Conservation (phyloP, 2,888 invertebrate genomes). For the Philopedon plagiatum region DNA sequence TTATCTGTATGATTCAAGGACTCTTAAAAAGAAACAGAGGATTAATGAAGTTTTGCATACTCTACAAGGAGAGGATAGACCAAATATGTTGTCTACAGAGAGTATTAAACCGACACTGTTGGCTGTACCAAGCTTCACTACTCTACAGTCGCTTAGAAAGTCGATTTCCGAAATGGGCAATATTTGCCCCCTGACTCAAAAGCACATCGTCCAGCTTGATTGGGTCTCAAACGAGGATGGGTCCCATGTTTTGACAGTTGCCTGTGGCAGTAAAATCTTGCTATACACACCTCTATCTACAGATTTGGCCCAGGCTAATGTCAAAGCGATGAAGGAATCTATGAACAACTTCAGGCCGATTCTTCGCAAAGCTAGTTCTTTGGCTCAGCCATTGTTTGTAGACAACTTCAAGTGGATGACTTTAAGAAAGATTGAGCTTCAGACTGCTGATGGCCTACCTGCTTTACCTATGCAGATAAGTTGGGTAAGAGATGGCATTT, state of each 20-base stretch:
- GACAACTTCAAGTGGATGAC: slow-evolving; percentile 99
- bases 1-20: slow-evolving; percentile 84
- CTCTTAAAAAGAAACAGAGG: slow-evolving; percentile 86
- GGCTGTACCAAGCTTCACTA: slow-evolving; percentile 93
- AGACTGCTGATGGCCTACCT: slow-evolving; percentile 95
- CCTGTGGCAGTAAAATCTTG: slow-evolving; percentile 93
- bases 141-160: slow-evolving; percentile 87
- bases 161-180: slow-evolving; percentile 94
- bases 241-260: slow-evolving; percentile 96
- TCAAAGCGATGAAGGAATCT: slow-evolving; percentile 81
- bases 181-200: slow-evolving; percentile 91
- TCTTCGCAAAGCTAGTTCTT: slow-evolving; percentile 90
- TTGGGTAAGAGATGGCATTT: slow-evolving; percentile 96
- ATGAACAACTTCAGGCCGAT: slow-evolving; percentile 88
- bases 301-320: slow-evolving; percentile 94
- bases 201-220: slow-evolving; percentile 95
- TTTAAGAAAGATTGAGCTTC: slow-evolving; percentile 88
- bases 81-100: slow-evolving; percentile 64
- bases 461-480: slow-evolving; percentile 98
- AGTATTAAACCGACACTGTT: slow-evolving; percentile 72
- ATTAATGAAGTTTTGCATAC: slow-evolving; percentile 87
- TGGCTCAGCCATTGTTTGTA: slow-evolving; percentile 90
- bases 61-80: slow-evolving; percentile 80
- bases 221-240: slow-evolving; percentile 99
- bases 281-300: slow-evolving; percentile 95